Percentiles rank a stretch among this genome's conserved stretches.
phyloP scores from a whole-genome alignment of 2,797 vertebrate species.

The Lemur catta region DNA sequence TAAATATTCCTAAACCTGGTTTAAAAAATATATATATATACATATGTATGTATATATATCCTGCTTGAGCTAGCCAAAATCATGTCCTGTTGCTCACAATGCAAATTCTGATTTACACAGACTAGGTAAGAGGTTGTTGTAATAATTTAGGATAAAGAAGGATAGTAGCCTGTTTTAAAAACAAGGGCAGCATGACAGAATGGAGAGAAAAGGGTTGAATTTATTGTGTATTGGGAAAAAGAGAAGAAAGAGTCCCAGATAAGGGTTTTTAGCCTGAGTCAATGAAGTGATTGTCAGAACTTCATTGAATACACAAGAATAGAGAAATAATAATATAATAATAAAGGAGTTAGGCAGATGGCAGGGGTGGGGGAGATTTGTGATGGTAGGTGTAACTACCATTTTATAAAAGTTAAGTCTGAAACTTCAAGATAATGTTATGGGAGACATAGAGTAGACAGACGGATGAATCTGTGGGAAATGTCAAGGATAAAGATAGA shows the following conservation, averaged over 20 bases:
- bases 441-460: conserved; percentile 60
- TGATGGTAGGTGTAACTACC: neutral
- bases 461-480: conserved; percentile 70
- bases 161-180: neutral
- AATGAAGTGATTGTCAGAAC: neutral
- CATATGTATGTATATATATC: neutral
- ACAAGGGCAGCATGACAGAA: neutral
- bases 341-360: neutral
- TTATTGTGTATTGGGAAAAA: neutral
- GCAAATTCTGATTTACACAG: neutral
- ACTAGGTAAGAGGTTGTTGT: neutral
- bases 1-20: neutral
- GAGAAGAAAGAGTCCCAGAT: neutral
- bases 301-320: neutral
- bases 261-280: neutral
- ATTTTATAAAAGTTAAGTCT: conserved; percentile 29
- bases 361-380: neutral
- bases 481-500: conserved; percentile 79
- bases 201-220: neutral
- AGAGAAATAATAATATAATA: neutral
- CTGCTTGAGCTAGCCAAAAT: neutral
- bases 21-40: no score
- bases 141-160: neutral
- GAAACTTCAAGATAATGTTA: conserved; percentile 30
- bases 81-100: neutral